Conservation (phyloP, 2,888 invertebrate species). For the Sarcophaga caerulescens region DNA sequence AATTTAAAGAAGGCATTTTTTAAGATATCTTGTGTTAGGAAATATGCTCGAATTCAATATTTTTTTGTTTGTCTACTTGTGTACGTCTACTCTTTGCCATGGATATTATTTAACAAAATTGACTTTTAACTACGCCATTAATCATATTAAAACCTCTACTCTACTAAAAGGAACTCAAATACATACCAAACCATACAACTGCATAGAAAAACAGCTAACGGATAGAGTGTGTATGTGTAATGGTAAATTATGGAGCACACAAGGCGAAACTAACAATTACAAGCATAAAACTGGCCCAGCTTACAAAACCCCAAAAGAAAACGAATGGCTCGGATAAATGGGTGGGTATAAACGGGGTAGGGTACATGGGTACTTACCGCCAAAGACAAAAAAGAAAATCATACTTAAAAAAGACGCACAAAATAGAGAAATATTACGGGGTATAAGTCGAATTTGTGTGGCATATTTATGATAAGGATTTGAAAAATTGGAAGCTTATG, state of each 20-base stretch:
- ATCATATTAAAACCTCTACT: conserved; percentile 65
- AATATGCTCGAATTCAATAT: neutral
- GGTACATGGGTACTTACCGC: neutral
- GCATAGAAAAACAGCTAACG: conserved; percentile 26
- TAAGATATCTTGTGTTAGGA: neutral
- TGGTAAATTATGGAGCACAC: conserved; percentile 37
- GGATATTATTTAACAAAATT: conserved; percentile 64
- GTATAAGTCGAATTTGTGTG: conserved; percentile 31
- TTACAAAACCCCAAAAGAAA: conserved; percentile 55
- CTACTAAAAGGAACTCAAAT: conserved; percentile 34
- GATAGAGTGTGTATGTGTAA: conserved; percentile 22
- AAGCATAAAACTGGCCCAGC: conserved; percentile 53
- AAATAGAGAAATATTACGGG: neutral
- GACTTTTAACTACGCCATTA: conserved; percentile 67
- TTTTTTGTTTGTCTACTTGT: neutral
- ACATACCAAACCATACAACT: conserved; percentile 22
- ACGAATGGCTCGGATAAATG: conserved; percentile 13
- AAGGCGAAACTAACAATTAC: conserved; percentile 48
- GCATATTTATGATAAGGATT: no score
- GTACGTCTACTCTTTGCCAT: conserved; percentile 17
- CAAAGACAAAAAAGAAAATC: conserved; percentile 38
- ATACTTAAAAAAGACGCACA: neutral
- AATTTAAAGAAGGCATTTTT: neutral
- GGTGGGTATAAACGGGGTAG: neutral
- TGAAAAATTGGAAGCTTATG: no score